Base-by-base conservation (phyloP, 2,113 vertebrate species). In the Struthidea cinerea region DNA sequence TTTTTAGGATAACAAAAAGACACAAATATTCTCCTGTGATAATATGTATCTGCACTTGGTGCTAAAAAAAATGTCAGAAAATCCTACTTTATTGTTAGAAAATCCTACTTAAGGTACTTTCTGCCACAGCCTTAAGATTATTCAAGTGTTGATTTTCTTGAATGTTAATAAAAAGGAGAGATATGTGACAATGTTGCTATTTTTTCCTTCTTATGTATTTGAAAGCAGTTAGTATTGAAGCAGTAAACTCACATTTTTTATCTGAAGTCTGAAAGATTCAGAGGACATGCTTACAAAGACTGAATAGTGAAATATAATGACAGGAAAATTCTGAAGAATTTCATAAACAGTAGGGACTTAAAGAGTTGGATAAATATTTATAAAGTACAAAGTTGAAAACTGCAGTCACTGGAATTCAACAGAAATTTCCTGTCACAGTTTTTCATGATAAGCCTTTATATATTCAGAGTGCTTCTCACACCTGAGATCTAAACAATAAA, bases 321-420 rank as follows among this genome's bases (percentile, higher is more conserved):
- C 74, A 52, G 49, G 39, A 77, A 93, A 85, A 87, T 64, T 76
- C 69, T 94, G 23, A 69, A 76, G 70, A 91, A 77, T 93, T 89
- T 90, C 16, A 88, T 78, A 91, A 88, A 77, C 28, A 53, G 47
- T 16, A 91, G 57, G 26, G 78, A 84, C 57, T 67, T 90, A 67
- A 89, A 41, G 56, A 80, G 39, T 30, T 86, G 61, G 41, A 95
- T 95, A 96, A 93, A 97, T 96, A 96, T 93, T 96, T 96, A 95
- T 89, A 71, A 94, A 90, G 60, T 77, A 80, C 68, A 50, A 87
- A 91, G 63, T 30, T 75, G 70, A 96, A 92, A 87, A 82, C 76
- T 47, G 61, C 60, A 96, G 78, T 93, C 70, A 63, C 61, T 80
- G 47, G 68, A 87, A 85, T 89, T 93, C 89, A 85, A 39, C n/a